Base-by-base conservation (phyloP, 2,888 invertebrate species). In the Tachina grossa region DNA sequence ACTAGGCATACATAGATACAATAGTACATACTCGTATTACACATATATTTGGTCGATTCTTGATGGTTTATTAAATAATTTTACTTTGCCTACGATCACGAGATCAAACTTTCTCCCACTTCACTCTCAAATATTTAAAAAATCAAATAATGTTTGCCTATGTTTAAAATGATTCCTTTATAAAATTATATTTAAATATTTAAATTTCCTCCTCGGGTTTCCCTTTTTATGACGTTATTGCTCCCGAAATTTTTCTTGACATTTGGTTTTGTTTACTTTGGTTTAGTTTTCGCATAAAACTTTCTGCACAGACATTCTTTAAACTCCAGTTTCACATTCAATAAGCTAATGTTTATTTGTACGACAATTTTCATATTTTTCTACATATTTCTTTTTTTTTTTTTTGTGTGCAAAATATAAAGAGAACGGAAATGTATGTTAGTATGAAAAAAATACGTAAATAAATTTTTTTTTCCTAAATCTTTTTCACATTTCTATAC, bases 271-370 rank as follows among this genome's bases (percentile, higher is more conserved):
- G 22, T 49, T 63, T 72, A 51, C 43, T 68, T 68, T 8, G 57
- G 39, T 49, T 39, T n/a, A 63, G 79, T 79, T 63, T 79, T 53
- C 72, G 47, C 22, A 22, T n/a, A 65, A 49, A 63, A 71, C 45
- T 69, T 79, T 71, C 39, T 31, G 8, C 19, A n/a, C 43, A 63
- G 55, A 47, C 71, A 61, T 65, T 72, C 19, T 14, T 19, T 53
- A 39, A 39, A 41, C 59, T 59, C 41, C 39, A 59, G 49, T 51
- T 66, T 13, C 53, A 22, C 13, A 55, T 72, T 65, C 71, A 72
- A 65, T 72, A 55, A 57, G 65, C 69, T 22, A 78, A 57, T 74
- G 57, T 80, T 80, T 80, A 66, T 49, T 66, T 80, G 49, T 49
- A 69, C 49, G 22, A 65, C 57, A 65, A 31, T 72, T 80, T 72